Percentiles rank a stretch among this genome's conserved stretches.
Conservation (phyloP, 37 sponge, comb jelly and placozoan genomes). For the Geodia barretti region DNA sequence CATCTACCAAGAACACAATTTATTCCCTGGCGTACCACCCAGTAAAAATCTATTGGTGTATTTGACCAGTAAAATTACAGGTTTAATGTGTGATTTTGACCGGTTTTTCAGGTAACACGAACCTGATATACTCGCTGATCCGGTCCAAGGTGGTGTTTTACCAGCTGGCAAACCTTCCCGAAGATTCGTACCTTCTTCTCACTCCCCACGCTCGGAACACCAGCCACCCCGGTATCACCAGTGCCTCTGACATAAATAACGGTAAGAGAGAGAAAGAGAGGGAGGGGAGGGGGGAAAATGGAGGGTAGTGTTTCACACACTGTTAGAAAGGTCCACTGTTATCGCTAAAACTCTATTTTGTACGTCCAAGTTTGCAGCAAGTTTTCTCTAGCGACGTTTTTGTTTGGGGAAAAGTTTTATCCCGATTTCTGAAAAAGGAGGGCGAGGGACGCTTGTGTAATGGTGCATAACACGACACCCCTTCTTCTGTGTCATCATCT, state of each 20-base stretch:
- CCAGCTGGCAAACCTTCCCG: slow-evolving; percentile 78
- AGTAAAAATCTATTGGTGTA: too few relatives aligned
- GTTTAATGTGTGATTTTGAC: too few relatives aligned
- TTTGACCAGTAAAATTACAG: too few relatives aligned
- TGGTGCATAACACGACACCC: background rate
- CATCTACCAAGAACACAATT: too few relatives aligned
- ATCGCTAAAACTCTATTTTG: too few relatives aligned
- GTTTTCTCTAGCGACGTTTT: too few relatives aligned
- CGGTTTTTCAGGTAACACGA: slow-evolving; percentile 84
- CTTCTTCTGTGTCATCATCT: background rate
- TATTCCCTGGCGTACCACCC: too few relatives aligned
- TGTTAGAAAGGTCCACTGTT: too few relatives aligned
- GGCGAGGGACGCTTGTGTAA: too few relatives aligned
- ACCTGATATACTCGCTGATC: slow-evolving; percentile 86
- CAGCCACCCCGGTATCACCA: background rate
- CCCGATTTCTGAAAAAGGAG: background rate
- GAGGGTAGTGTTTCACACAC: background rate
- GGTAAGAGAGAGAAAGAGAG: slow-evolving; percentile 16
- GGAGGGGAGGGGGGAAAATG: background rate
- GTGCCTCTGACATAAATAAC: background rate
- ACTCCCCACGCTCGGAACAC: background rate
- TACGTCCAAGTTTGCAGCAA: too few relatives aligned
- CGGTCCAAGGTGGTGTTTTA: slow-evolving; percentile 87
- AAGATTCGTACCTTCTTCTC: slow-evolving; percentile 56
- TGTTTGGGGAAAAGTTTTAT: too few relatives aligned